Evolutionary conservation across 2,113 vertebrate genomes (phyloP).

Genomic region (Chlorodrepanis virens): DNA sequence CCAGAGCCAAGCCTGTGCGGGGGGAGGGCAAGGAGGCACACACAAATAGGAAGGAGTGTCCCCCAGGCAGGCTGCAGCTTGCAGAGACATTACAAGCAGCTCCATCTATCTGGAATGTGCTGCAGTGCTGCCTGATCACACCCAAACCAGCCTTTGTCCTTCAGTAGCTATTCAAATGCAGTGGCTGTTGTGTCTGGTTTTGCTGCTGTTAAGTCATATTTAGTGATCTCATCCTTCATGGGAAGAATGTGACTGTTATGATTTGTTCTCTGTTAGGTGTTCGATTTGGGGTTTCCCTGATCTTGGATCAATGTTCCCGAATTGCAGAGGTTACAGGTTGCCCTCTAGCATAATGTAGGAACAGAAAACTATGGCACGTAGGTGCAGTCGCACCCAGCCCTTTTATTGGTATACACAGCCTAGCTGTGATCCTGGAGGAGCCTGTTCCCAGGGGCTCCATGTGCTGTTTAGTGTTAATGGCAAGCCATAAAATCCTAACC

Average conservation of each 20-base stretch:
- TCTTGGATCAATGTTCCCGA: not conserved
- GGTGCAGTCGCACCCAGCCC: not conserved
- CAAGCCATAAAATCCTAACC: not conserved
- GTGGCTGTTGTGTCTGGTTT: not conserved
- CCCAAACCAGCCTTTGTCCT: not conserved
- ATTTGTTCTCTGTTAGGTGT: not conserved
- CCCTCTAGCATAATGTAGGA: not conserved
- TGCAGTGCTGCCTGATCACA: not conserved
- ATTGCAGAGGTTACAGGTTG: not conserved
- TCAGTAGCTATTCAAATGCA: not conserved
- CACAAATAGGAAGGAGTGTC: accelerated
- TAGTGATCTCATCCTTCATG: not conserved
- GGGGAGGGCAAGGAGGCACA: not conserved
- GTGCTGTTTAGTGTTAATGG: constrained; percentile 5
- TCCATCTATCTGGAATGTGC: not conserved
- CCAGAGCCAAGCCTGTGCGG: not conserved
- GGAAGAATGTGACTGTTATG: not conserved
- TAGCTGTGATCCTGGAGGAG: not conserved
- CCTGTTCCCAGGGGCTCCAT: not conserved
- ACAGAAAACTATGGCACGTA: not conserved
- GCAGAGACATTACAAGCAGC: accelerated
- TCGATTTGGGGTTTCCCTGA: not conserved
- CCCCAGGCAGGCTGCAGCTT: not conserved
- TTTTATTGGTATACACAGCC: not conserved
- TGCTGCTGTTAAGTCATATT: not conserved